These are phyloP conservation scores for Zaprionus taronus DNA, from an alignment of 1,140 invertebrate genomes.

Conservation along the genomic window DNA sequence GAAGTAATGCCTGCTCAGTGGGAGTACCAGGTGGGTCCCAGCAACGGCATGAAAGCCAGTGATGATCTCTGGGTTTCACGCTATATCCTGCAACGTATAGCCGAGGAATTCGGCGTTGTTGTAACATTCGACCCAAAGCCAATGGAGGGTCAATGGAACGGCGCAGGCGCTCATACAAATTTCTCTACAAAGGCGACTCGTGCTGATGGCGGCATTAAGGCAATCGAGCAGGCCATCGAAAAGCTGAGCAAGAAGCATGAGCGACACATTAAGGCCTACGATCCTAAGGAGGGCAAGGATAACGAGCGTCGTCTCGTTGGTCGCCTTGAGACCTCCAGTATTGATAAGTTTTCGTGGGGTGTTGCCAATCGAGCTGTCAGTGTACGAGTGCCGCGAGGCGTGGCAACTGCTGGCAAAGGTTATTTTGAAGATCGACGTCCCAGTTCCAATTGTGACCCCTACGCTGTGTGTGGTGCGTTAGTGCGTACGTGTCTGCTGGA, in stretches of 20 bases:
- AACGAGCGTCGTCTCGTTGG: conserved; percentile 93
- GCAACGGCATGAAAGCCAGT: conserved; percentile 91
- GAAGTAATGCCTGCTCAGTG: conserved; percentile 96
- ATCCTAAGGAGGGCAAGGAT: conserved; percentile 93
- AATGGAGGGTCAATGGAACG: conserved; percentile 94
- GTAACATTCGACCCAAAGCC: conserved; percentile 94
- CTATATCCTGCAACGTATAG: conserved; percentile 91
- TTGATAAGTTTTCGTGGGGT: conserved; percentile 92
- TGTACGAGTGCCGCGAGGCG: conserved; percentile 90
- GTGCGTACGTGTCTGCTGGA: conserved; percentile 90
- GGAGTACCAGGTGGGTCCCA: conserved; percentile 88
- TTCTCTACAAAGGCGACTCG: conserved; percentile 95
- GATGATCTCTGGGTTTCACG: conserved; percentile 95
- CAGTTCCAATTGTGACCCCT: conserved; percentile 95
- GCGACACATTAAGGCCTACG: conserved; percentile 95
- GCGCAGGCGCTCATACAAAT: conserved; percentile 92
- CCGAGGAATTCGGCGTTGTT: conserved; percentile 95
- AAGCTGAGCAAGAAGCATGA: conserved; percentile 91
- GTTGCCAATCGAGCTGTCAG: conserved; percentile 89
- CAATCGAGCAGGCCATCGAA: conserved; percentile 91
- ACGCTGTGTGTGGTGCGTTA: conserved; percentile 88
- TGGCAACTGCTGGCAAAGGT: conserved; percentile 92
- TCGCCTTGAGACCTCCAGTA: conserved; percentile 92
- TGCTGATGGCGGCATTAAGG: conserved; percentile 89
- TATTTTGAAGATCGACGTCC: conserved; percentile 95